phyloP scores from a whole-genome alignment of 2,113 vertebrate species.

The Hoplias malabaricus region DNA sequence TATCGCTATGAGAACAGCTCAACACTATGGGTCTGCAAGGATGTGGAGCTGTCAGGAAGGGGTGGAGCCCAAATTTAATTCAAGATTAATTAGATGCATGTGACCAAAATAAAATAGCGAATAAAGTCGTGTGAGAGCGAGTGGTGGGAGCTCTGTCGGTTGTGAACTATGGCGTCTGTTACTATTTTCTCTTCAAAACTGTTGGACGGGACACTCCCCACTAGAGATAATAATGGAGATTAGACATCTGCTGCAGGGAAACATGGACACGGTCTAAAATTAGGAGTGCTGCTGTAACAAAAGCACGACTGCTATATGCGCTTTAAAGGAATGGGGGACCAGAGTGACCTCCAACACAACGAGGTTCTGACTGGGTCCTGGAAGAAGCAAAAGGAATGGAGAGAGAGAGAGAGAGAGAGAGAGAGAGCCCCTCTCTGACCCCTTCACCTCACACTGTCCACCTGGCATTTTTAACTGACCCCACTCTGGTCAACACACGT shows the following conservation, averaged over 20 bases:
- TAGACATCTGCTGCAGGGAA: conserved; percentile 57
- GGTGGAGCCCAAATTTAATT: no score
- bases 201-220: not conserved
- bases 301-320: not conserved
- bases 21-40: no score
- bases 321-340: not conserved
- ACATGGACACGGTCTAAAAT: conserved; percentile 10
- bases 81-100: no score
- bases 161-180: not conserved
- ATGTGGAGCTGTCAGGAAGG: no score
- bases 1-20: no score
- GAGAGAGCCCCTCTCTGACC: conserved; percentile 69
- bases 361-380: conserved; percentile 18
- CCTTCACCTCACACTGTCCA: conserved; percentile 25
- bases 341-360: not conserved
- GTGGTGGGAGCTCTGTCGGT: not conserved
- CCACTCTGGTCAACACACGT: not conserved
- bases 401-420: conserved; percentile 59
- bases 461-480: not conserved
- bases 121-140: not conserved
- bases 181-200: not conserved
- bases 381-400: conserved; percentile 43
- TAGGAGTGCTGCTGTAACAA: conserved; percentile 12
- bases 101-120: not conserved
- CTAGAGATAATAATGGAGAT: conserved; percentile 48